Evolutionary conservation across 2,797 vertebrate species (phyloP).

Genomic region (Echiichthys vipera): DNA sequence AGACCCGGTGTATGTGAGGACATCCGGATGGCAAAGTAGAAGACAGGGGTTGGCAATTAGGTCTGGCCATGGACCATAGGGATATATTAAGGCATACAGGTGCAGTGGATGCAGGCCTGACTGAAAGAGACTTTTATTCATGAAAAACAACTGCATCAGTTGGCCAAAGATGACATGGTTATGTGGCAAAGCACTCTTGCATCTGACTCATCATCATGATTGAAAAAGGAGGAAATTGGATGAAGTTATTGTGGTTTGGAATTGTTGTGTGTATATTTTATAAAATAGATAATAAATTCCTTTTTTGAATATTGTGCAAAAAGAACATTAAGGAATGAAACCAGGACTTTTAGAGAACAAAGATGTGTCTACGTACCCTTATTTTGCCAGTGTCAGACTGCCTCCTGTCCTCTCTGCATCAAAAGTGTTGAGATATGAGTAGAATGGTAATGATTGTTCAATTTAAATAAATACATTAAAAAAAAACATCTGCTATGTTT

Average conservation of each 20-base stretch:
- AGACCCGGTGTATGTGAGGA: constrained; percentile 38
- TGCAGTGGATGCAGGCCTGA: background rate
- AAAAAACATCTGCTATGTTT: constrained; percentile 1
- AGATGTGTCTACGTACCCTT: no score
- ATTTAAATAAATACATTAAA: constrained; percentile 2
- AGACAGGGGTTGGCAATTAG: constrained; percentile 49
- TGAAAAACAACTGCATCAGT: background rate
- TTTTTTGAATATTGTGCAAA: no score
- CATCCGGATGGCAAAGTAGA: constrained; percentile 35
- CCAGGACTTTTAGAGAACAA: background rate
- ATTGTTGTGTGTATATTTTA: background rate
- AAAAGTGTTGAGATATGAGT: background rate
- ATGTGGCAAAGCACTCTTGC: background rate
- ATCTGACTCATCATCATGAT: background rate
- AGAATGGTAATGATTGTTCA: background rate
- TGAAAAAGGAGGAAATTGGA: background rate
- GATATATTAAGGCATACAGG: constrained; percentile 2
- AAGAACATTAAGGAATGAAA: background rate
- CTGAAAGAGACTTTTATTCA: background rate
- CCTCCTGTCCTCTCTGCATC: background rate
- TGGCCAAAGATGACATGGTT: background rate
- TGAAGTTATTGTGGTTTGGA: background rate
- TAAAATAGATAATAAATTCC: background rate
- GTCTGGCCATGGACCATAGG: background rate
- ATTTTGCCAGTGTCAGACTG: no score